Evolutionary conservation across 2,888 invertebrate genomes (phyloP).

Genomic region (Tipula helvola): DNA sequence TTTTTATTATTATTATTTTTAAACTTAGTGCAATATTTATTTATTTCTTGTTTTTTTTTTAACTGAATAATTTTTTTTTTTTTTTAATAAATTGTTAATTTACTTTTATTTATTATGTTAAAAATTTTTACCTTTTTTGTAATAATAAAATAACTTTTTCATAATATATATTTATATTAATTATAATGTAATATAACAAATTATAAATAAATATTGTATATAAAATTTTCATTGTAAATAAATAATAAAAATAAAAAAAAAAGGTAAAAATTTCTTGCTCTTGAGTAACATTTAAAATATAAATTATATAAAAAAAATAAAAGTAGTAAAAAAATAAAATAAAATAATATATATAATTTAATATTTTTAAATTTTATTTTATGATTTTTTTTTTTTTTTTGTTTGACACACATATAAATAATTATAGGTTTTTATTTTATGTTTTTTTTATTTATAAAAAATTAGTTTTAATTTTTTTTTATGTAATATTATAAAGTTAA

Average conservation of each 20-base stretch:
- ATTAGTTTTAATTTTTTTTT: background rate
- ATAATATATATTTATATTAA: background rate
- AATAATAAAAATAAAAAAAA: background rate
- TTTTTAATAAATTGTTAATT: background rate
- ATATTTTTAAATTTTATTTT: background rate
- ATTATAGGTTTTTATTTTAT: background rate
- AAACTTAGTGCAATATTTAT: background rate
- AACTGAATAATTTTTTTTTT: background rate
- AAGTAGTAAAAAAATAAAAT: background rate
- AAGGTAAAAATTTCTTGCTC: background rate
- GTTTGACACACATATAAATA: background rate
- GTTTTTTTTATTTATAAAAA: background rate
- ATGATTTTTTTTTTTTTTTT: background rate
- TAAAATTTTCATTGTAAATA: background rate
- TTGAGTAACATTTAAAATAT: background rate
- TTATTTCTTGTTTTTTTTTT: background rate
- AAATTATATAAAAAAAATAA: background rate
- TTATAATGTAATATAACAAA: background rate
- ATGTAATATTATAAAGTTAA: background rate
- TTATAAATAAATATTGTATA: background rate
- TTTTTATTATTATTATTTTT: background rate
- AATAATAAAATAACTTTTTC: background rate
- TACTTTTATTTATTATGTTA: background rate
- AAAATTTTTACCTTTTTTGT: background rate
- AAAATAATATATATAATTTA: background rate